Base-by-base conservation (phyloP, 2,113 vertebrate genomes). In the Lathamus discolor region DNA sequence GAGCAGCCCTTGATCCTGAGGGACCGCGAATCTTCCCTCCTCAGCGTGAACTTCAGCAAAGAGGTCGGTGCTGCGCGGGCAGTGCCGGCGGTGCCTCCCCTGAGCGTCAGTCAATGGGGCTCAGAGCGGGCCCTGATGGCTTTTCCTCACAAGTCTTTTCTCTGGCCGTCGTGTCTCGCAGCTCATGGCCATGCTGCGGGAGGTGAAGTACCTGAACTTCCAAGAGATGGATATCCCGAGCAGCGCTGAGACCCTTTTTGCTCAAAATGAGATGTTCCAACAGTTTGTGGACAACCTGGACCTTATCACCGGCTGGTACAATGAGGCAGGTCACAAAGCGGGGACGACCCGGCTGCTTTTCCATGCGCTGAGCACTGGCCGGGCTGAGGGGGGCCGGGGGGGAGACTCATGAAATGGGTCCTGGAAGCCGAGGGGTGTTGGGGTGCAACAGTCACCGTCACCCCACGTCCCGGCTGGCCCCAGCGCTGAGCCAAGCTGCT, bases 241-340 rank as follows among this genome's bases (percentile, higher is more conserved):
- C 15, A 96, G 89, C 0, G 97, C 98, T 0, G 55, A 95, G 61
- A 89, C 13, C 2, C 96, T 99, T 59, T 98, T 98, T 52, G 89
- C 96, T 4, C 96, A 97, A 22, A 96, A 96, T 1, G 94, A 98
- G 78, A 98, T 96, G 73, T 98, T 98, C 95, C 96, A 96, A 35
- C 97, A 85, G 59, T 97, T 96, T 33, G 98, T 98, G 94, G 97
- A 97, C 92, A 98, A 94, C 87, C 37, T 99, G 94, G 95, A 97
- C 9, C 98, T 98, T 68, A 97, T 98, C 4, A 97, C 97, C 2
- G 93, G 98, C 82, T 98, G 98, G 98, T 99, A 99, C 95, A 98
- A 99, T 2, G 95, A 98, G 98, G 98, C 97, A 91, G 41, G 97
- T 88, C 7, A 55, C 14, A 3, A 25, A 46, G 20, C 52, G 75